These are phyloP conservation scores for Molothrus ater DNA, from an alignment of 2,797 vertebrate species.

Conservation along the genomic window DNA sequence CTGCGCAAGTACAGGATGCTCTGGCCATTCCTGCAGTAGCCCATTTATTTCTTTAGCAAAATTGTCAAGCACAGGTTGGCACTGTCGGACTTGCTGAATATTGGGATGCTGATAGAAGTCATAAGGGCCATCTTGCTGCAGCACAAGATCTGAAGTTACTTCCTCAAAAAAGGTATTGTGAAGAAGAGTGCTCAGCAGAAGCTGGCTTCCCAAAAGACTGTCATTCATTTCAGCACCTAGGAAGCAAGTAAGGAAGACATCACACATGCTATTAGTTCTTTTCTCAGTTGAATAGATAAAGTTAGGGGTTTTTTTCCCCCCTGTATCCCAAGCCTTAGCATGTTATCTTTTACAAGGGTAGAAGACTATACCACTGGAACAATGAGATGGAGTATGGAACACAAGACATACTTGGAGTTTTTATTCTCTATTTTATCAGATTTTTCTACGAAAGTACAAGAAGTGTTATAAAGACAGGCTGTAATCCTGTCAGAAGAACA, in stretches of 20 bases:
- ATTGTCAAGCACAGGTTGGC: conserved; percentile 85
- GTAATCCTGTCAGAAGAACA: background rate
- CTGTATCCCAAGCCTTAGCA: background rate
- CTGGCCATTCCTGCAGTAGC: conserved; percentile 91
- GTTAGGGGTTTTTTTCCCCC: rapidly evolving
- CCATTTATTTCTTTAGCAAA: conserved; percentile 80
- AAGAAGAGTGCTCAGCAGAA: conserved; percentile 86
- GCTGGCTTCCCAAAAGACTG: conserved; percentile 84
- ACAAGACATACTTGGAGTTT: background rate
- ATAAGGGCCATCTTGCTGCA: conserved; percentile 85
- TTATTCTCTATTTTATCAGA: background rate
- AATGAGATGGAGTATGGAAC: background rate
- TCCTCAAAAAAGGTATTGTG: conserved; percentile 87
- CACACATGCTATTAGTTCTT: background rate
- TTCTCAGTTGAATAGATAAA: background rate
- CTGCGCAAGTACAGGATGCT: conserved; percentile 92
- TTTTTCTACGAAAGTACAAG: background rate
- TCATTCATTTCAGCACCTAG: conserved; percentile 88
- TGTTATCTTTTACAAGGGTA: background rate
- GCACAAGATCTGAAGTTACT: conserved; percentile 72
- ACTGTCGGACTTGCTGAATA: conserved; percentile 85
- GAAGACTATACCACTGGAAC: background rate
- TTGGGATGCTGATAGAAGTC: conserved; percentile 97
- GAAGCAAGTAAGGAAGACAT: background rate
- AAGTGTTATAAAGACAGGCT: background rate